Base-by-base conservation (phyloP, 2,888 invertebrate genomes). In the Aspidiotus destructor region DNA sequence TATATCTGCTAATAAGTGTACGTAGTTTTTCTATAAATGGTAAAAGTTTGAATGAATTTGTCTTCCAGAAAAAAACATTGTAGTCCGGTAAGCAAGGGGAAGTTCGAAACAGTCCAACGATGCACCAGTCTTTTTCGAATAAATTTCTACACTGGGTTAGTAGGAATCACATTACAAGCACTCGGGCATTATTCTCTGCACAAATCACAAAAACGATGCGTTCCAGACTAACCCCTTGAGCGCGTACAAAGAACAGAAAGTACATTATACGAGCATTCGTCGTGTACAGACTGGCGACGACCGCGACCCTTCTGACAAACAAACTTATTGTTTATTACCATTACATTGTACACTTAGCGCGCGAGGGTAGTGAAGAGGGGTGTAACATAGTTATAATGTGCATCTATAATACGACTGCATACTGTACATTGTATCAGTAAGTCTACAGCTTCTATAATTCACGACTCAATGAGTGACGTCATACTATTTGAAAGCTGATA, bases 231-330 rank as follows among this genome's bases (percentile, higher is more conserved):
- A 48, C 48, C 48, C 48, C 48, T 48, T 48, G 10, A 13, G 48
- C 28, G 28, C 28, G 48, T 48, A 48, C 10, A 48, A 48, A 48
- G 48, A 48, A 13, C 28, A 28, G 28, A 28, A 28, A 28, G 28
- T 28, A 28, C 28, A 28, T 48, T 48, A 11, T 48, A n/a, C n/a
- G 48, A 13, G n/a, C 48, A 48, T 48, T 48, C 48, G 48, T 13
- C n/a, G 2, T 48, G 2, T 48, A 48, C 28, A 28, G 28, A 28
- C 28, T 28, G 28, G 28, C 28, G 28, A 28, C 28, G 28, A 48
- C 48, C n/a, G 48, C 48, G 48, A 48, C 48, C 48, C 48, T 48
- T 48, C 48, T 48, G 48, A n/a, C 48, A n/a, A 48, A n/a, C 48
- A 48, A 48, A 48, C 48, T 48, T n/a, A n/a, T 48, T 48, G 48